Conservation (phyloP, 2,113 vertebrate genomes). For the Hippopotamus amphibius region DNA sequence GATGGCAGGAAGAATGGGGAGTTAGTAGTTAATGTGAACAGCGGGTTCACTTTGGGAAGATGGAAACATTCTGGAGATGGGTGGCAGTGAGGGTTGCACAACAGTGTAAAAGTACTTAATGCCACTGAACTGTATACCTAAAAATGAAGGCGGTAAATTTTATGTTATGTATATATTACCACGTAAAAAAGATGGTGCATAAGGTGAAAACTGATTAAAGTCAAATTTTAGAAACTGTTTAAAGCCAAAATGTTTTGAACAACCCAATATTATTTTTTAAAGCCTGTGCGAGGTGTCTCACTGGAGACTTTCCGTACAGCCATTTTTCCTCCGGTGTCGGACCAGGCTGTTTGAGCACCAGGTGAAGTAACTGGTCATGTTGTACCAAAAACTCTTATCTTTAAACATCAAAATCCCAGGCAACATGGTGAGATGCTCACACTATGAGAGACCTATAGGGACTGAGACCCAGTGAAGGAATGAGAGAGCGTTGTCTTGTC, state of each 20-base stretch:
- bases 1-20: background rate
- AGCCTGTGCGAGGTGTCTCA: background rate
- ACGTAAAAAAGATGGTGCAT: background rate
- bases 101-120: background rate
- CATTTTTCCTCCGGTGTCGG: background rate
- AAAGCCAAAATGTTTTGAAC: background rate
- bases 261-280: background rate
- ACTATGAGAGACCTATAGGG: background rate
- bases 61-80: background rate
- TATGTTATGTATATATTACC: background rate
- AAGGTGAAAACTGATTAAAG: background rate
- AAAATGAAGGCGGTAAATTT: background rate
- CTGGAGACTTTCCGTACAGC: background rate
- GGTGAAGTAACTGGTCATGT: background rate
- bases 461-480: background rate
- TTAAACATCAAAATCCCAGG: background rate
- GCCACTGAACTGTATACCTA: background rate
- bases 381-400: background rate
- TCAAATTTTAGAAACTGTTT: background rate
- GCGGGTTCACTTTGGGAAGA: background rate
- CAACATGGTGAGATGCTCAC: background rate
- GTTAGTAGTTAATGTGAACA: background rate
- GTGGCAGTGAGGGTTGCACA: background rate
- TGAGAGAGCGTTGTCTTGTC: background rate
- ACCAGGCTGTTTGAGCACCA: background rate